phyloP scores from a whole-genome alignment of 2,797 vertebrate genomes.

The Scarus forsteni region DNA sequence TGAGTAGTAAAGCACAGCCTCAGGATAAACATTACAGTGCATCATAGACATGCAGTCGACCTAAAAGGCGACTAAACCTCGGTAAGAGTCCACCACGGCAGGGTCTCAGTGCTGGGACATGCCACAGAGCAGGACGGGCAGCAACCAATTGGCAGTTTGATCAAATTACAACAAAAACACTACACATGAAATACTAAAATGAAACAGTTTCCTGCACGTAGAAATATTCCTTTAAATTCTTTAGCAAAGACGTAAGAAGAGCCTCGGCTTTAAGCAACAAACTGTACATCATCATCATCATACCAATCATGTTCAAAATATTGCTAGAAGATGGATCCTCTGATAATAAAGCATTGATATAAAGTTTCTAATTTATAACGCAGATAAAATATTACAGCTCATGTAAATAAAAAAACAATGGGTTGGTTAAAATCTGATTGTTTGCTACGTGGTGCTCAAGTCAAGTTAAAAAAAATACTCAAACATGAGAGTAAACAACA shows the following conservation, averaged over 20 bases:
- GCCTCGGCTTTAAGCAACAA: conserved; percentile 37
- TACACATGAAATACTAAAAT: conserved; percentile 47
- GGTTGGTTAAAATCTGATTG: conserved; percentile 50
- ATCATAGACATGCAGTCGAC: conserved; percentile 74
- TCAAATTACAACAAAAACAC: conserved; percentile 56
- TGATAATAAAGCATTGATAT: conserved; percentile 35
- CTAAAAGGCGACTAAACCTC: conserved; percentile 34
- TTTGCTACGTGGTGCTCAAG: conserved; percentile 73
- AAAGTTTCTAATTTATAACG: conserved; percentile 33
- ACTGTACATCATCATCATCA: conserved; percentile 52
- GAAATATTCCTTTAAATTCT: conserved; percentile 30
- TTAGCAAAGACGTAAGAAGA: conserved; percentile 40
- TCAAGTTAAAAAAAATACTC: conserved; percentile 33
- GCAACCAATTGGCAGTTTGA: conserved; percentile 45
- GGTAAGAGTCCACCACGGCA: conserved; percentile 2
- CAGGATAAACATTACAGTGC: conserved; percentile 58
- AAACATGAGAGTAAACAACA: conserved; percentile 50
- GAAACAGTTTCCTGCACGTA: conserved; percentile 43
- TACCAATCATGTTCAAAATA: conserved; percentile 64
- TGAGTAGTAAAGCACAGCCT: conserved; percentile 60
- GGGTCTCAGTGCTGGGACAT: conserved; percentile 54
- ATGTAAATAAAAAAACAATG: conserved; percentile 50
- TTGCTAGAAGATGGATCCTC: conserved; percentile 65
- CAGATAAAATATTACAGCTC: conserved; percentile 39
- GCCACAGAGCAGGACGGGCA: conserved; percentile 40